Evolutionary conservation across 2,797 vertebrate genomes (phyloP).

Genomic region (Lagocephalus sceleratus): DNA sequence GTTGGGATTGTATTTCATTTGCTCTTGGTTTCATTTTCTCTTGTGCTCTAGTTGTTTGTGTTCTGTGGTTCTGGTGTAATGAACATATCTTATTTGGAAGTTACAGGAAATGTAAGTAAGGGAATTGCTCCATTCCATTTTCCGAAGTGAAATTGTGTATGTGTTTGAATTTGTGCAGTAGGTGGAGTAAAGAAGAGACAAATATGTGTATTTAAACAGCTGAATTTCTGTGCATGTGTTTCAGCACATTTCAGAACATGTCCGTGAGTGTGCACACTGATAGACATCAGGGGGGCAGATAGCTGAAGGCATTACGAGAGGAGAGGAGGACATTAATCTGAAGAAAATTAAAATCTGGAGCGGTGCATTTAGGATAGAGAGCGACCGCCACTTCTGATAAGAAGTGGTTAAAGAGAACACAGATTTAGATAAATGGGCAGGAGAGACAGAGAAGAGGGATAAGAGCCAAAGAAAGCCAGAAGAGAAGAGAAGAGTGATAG

Average conservation of each 20-base stretch:
- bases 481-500: slow-evolving; percentile 10
- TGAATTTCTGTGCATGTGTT: slow-evolving; percentile 22
- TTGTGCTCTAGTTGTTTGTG: slow-evolving; percentile 13
- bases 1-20: background rate
- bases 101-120: slow-evolving; percentile 85
- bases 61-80: slow-evolving; percentile 51
- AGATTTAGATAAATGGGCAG: slow-evolving; percentile 92
- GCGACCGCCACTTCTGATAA: slow-evolving; percentile 97
- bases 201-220: slow-evolving; percentile 77
- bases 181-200: slow-evolving; percentile 66
- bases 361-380: slow-evolving; percentile 88
- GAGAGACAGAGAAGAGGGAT: slow-evolving; percentile 27
- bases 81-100: slow-evolving; percentile 81
- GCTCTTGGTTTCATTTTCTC: slow-evolving; percentile 23
- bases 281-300: slow-evolving; percentile 84
- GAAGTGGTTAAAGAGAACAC: slow-evolving; percentile 92
- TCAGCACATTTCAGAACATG: slow-evolving; percentile 16
- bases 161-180: slow-evolving; percentile 28
- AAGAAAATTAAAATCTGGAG: slow-evolving; percentile 98
- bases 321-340: slow-evolving; percentile 94
- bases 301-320: slow-evolving; percentile 85
- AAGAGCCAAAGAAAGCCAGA: slow-evolving; percentile 14
- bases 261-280: slow-evolving; percentile 61
- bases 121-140: slow-evolving; percentile 80
- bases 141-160: slow-evolving; percentile 45